phyloP scores from a whole-genome alignment of 2,113 vertebrate genomes.

The Oenanthe oenanthe region DNA sequence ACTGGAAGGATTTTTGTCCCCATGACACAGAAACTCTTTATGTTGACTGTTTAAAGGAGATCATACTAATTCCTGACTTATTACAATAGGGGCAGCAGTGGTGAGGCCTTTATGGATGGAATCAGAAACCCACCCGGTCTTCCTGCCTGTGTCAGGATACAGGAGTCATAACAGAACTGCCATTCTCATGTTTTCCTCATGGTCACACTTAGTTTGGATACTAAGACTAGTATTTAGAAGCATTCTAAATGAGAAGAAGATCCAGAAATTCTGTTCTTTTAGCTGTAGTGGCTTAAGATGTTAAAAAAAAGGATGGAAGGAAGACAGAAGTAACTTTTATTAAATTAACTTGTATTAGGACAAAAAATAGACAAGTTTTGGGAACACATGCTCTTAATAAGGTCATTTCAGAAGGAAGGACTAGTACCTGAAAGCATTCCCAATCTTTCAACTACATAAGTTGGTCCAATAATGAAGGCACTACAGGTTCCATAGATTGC shows the following conservation, averaged over 20 bases:
- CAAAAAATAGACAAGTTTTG: slow-evolving; percentile 7
- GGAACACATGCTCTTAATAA: neutral
- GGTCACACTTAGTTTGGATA: neutral
- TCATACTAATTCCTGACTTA: neutral
- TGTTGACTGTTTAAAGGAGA: neutral
- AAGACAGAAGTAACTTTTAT: neutral
- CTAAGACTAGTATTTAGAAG: slow-evolving; percentile 9
- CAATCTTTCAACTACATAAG: neutral
- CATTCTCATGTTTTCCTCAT: neutral
- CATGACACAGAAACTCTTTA: neutral
- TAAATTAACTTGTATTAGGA: slow-evolving; percentile 30
- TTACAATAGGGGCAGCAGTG: neutral
- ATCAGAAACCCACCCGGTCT: neutral
- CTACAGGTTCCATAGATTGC: neutral
- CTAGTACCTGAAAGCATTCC: neutral
- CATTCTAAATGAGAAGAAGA: neutral
- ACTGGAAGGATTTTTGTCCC: neutral
- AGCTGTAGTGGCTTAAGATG: slow-evolving; percentile 25
- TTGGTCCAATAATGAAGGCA: neutral
- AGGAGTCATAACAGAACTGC: neutral
- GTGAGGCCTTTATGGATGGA: neutral
- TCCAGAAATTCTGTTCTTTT: slow-evolving; percentile 11
- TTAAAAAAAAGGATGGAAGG: neutral
- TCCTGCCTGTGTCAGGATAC: neutral
- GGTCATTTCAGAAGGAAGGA: neutral